phyloP scores from a whole-genome alignment of 2,888 invertebrate genomes.

The Campopleginae sp. region DNA sequence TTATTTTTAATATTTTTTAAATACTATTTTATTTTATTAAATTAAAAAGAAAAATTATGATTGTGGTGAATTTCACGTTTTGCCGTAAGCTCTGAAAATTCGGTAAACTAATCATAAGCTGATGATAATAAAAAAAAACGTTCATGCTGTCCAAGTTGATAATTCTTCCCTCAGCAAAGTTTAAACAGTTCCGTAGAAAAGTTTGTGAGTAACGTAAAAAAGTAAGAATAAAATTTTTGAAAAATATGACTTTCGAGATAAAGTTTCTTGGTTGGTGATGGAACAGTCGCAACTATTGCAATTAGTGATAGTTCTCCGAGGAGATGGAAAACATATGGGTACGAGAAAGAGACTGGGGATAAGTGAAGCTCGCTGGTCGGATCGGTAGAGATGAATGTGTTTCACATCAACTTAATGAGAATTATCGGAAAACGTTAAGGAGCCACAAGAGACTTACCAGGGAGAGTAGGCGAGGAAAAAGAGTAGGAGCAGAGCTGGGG shows the following conservation, averaged over 20 bases:
- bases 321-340: not conserved
- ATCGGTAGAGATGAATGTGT: constrained; percentile 29
- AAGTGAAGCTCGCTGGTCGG: not conserved
- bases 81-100: too few species aligned
- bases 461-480: not conserved
- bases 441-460: constrained; percentile 4
- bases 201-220: not conserved
- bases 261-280: not conserved
- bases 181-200: not conserved
- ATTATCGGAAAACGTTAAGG: constrained; percentile 36
- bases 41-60: too few species aligned
- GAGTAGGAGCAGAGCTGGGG: not conserved
- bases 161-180: not conserved
- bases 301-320: constrained; percentile 4
- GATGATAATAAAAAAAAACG: too few species aligned
- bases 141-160: too few species aligned
- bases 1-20: not conserved
- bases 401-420: constrained; percentile 36
- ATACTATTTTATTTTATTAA: not conserved
- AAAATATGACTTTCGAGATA: not conserved
- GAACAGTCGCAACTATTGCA: constrained; percentile 2
- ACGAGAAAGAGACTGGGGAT: not conserved
- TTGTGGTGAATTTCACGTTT: too few species aligned
- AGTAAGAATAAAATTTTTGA: not conserved
- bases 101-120: too few species aligned